Base-by-base conservation (phyloP, 2,797 vertebrate species). In the Pseudomugil tenellus region DNA sequence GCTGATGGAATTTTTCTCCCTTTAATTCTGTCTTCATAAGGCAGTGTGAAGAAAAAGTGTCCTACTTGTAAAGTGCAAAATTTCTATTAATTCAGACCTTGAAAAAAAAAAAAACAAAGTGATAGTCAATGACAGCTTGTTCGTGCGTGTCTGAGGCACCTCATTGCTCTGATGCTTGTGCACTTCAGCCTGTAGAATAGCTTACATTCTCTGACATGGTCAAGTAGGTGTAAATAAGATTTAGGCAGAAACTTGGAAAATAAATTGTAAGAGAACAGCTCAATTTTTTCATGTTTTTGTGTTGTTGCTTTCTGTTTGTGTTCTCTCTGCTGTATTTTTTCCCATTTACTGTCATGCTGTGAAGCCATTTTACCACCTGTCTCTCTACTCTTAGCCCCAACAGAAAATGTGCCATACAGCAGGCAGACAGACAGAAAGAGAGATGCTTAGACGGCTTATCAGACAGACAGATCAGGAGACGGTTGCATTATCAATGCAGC, bases 401-500 rank as follows among this genome's bases (percentile, higher is more conserved):
- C 51, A 34, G 58, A 63, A 56, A 72, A 64, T 34, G 62, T 28
- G 37, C 74, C 25, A 14, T 53, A 57, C 29, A 13, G 58, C 66
- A 59, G 68, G 49, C 65, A 54, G 74, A 35, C 48, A 57, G 63
- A 63, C 12, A 67, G 58, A 56, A 41, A 49, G 65, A 54, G 70
- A 78, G 77, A 78, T 29, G 67, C 67, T 35, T 64, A 51, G 77
- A 76, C 59, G 79, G 83, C 84, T 88, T 79, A 79, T 26, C 73
- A 81, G 85, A 74, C 80, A 71, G 81, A 76, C 63, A 80, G 83
- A 88, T 85, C 79, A 77, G 80, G 79, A 72, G 85, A 65, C 80
- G 80, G 79, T 56, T 76, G 86, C 77, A 88, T 90, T 87, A 89
- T 88, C 87, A 86, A 83, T 85, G 77, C 84, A 72, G 81, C 25